Evolutionary conservation across 2,888 invertebrate species (phyloP).

Genomic region (Litoditis marina): DNA sequence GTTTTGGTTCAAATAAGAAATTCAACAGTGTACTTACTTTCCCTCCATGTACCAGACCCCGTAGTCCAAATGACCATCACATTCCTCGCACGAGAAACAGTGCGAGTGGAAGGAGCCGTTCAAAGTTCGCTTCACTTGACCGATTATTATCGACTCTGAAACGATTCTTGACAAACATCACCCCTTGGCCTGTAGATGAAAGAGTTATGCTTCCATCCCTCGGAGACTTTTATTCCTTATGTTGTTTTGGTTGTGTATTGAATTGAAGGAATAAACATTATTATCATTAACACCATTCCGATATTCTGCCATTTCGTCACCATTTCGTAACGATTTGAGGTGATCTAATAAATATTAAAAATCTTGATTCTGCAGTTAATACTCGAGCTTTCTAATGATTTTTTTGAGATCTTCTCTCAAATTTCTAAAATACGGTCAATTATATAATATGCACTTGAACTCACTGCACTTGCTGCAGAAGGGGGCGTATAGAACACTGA

Average conservation of each 20-base stretch:
- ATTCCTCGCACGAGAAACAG: constrained; percentile 36
- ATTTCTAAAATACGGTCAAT: not conserved
- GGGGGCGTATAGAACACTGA: constrained; percentile 35
- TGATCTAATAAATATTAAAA: not conserved
- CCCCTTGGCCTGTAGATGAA: too few relatives aligned
- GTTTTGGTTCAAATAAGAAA: too few relatives aligned
- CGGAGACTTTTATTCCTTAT: too few relatives aligned
- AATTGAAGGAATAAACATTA: too few relatives aligned
- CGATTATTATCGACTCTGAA: constrained; percentile 28
- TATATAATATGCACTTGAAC: constrained; percentile 1
- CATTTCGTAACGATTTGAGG: too few relatives aligned
- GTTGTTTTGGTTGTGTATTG: too few relatives aligned
- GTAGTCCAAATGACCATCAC: constrained; percentile 19
- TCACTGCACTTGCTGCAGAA: constrained; percentile 38
- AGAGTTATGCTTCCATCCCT: too few relatives aligned
- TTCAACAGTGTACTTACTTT: not conserved
- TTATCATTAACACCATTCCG: too few relatives aligned
- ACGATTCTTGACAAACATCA: not conserved
- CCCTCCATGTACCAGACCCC: constrained; percentile 21
- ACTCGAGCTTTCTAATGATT: too few relatives aligned
- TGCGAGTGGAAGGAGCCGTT: constrained; percentile 31
- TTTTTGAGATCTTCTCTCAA: not conserved
- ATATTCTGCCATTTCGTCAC: too few relatives aligned
- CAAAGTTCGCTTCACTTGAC: constrained; percentile 28
- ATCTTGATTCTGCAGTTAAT: too few relatives aligned